Evolutionary conservation across 2,888 invertebrate species (phyloP).

Genomic region (Cataglyphis rosenhaueri): DNA sequence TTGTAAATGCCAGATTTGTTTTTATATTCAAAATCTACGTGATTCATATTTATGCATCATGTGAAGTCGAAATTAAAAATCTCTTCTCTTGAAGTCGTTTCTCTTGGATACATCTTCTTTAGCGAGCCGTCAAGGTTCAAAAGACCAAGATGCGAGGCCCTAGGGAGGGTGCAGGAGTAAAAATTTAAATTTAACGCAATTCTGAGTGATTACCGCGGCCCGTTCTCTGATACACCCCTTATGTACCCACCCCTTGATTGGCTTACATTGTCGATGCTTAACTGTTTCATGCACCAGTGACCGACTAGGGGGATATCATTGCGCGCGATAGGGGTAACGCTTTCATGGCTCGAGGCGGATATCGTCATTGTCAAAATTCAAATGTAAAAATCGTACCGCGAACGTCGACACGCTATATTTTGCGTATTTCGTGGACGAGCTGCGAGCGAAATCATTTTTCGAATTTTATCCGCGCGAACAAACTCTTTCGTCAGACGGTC

Average conservation of each 20-base stretch:
- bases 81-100: not conserved
- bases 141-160: constrained; percentile 67
- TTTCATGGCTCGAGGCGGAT: constrained; percentile 78
- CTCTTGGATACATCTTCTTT: constrained; percentile 61
- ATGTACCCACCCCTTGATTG: constrained; percentile 82
- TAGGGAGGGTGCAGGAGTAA: constrained; percentile 70
- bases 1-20: not conserved
- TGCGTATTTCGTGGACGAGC: constrained; percentile 41
- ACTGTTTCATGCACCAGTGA: constrained; percentile 85
- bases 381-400: constrained; percentile 70
- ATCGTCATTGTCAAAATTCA: constrained; percentile 74
- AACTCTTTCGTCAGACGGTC: constrained; percentile 19
- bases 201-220: constrained; percentile 83
- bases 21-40: not conserved
- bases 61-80: not conserved
- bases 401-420: constrained; percentile 18
- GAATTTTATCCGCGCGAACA: constrained; percentile 47
- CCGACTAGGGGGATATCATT: constrained; percentile 82
- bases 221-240: constrained; percentile 78
- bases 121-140: constrained; percentile 63
- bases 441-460: constrained; percentile 43
- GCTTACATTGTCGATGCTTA: constrained; percentile 86
- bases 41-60: not conserved
- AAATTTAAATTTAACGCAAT: constrained; percentile 85
- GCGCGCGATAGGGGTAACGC: constrained; percentile 84